These are phyloP conservation scores for Collichthys lucidus DNA, from an alignment of 2,113 vertebrate species.

Conservation along the genomic window DNA sequence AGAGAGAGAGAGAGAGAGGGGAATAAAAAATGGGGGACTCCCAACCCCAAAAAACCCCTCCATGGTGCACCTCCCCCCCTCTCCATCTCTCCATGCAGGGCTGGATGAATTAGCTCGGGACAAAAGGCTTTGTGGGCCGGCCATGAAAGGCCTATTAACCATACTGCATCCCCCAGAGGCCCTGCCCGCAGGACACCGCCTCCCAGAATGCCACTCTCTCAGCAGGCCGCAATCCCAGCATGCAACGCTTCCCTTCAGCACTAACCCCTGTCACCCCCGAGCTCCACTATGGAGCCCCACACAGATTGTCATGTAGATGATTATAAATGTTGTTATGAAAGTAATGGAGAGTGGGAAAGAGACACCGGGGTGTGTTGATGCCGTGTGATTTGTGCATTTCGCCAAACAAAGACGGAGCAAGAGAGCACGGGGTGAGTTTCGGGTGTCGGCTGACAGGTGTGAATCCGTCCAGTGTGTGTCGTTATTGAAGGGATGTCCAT, in stretches of 20 bases:
- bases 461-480: slow-evolving; percentile 53
- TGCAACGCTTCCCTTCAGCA: slow-evolving; percentile 81
- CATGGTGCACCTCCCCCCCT: slow-evolving; percentile 71
- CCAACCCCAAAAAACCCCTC: slow-evolving; percentile 57
- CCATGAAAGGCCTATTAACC: slow-evolving; percentile 91
- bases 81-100: slow-evolving; percentile 81
- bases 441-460: slow-evolving; percentile 66
- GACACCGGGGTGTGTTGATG: slow-evolving; percentile 54
- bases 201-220: slow-evolving; percentile 85
- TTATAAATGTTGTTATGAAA: slow-evolving; percentile 79
- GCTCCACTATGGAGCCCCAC: slow-evolving; percentile 67
- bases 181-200: slow-evolving; percentile 83
- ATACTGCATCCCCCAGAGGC: slow-evolving; percentile 88
- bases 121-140: slow-evolving; percentile 89
- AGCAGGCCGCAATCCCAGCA: slow-evolving; percentile 83
- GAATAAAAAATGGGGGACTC: slow-evolving; percentile 44
- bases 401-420: slow-evolving; percentile 62
- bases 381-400: slow-evolving; percentile 69
- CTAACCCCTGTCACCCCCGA: slow-evolving; percentile 77
- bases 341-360: slow-evolving; percentile 60
- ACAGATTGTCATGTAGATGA: slow-evolving; percentile 85
- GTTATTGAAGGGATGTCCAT: slow-evolving; percentile 7
- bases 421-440: slow-evolving; percentile 35
- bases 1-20: slow-evolving; percentile 11
- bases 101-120: slow-evolving; percentile 86